These are phyloP conservation scores for Capromys pilorides DNA, from an alignment of 2,797 vertebrate genomes.

Conservation along the genomic window DNA sequence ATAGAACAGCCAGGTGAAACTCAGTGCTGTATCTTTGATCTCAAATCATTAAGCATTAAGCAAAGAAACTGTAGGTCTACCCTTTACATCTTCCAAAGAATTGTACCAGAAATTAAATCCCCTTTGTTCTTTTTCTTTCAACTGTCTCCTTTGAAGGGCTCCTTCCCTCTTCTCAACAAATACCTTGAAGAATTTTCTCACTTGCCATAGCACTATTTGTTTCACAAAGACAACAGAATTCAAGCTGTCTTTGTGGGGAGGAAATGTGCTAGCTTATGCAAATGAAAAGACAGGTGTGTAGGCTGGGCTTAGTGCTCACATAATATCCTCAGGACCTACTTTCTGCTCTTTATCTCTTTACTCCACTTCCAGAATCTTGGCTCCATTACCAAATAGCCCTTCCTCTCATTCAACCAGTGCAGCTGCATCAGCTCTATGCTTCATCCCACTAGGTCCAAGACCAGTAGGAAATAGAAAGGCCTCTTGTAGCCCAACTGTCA, in stretches of 20 bases:
- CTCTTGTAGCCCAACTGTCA: not conserved
- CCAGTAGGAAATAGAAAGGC: not conserved
- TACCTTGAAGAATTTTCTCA: conserved; percentile 7
- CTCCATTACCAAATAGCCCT: not conserved
- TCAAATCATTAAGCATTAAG: not conserved
- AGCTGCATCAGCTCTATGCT: not conserved
- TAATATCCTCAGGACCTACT: not conserved
- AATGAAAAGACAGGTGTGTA: not conserved
- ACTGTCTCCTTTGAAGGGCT: not conserved
- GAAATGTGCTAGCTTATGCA: not conserved
- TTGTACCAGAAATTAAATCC: not conserved
- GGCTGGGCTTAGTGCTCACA: not conserved
- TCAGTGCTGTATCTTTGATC: conserved; percentile 16
- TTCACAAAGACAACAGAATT: conserved; percentile 36
- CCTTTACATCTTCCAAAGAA: not conserved
- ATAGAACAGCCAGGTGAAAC: conserved; percentile 40
- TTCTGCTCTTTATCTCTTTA: not conserved
- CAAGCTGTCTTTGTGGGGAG: not conserved
- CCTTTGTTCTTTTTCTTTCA: not conserved
- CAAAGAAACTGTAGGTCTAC: not conserved
- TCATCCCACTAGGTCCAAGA: not conserved
- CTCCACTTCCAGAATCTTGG: not conserved
- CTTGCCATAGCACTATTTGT: not conserved
- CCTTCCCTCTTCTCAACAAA: not conserved
- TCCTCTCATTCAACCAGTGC: not conserved